Evolutionary conservation across 64 coral and sea anemone genomes (phyloP).

Genomic region (Montipora capricornis): DNA sequence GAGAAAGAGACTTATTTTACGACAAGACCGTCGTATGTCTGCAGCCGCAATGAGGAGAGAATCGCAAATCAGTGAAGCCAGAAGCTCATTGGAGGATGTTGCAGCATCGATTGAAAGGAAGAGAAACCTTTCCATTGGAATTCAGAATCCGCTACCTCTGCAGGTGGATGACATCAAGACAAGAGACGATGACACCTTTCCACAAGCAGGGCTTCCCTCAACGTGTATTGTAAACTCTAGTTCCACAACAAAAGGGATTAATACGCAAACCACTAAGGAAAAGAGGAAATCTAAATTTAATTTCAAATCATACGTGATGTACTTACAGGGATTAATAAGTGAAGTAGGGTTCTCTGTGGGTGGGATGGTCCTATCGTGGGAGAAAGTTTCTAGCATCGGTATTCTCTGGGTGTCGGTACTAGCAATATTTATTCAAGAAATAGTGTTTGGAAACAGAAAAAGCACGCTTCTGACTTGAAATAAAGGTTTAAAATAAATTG

Average conservation of each 20-base stretch:
- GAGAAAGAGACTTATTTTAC: conserved; percentile 83
- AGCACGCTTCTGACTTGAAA: conserved; percentile 80
- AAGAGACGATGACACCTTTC: not conserved
- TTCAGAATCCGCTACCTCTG: conserved; percentile 1
- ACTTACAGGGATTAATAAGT: conserved; percentile 85
- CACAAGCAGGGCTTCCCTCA: not conserved
- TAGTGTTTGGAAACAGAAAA: conserved; percentile 93
- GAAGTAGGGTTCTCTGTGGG: conserved; percentile 87
- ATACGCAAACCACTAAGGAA: not conserved
- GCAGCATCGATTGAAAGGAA: not conserved
- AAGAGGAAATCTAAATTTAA: conserved; percentile 83
- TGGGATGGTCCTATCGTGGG: conserved; percentile 92
- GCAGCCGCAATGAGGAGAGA: conserved; percentile 72
- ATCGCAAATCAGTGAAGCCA: conserved; percentile 36
- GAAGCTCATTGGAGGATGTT: not conserved
- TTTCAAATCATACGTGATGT: conserved; percentile 96
- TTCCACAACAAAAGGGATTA: conserved; percentile 4
- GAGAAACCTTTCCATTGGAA: not conserved
- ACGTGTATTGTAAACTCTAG: conserved; percentile 16
- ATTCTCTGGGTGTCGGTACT: conserved; percentile 84
- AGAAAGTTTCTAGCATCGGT: conserved; percentile 82
- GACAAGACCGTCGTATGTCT: conserved; percentile 79
- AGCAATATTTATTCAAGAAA: conserved; percentile 94
- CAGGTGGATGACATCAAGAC: conserved; percentile 19
- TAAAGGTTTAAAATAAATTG: not conserved